Evolutionary conservation across 2,888 invertebrate genomes (phyloP).

Genomic region (Latrodectus elegans): DNA sequence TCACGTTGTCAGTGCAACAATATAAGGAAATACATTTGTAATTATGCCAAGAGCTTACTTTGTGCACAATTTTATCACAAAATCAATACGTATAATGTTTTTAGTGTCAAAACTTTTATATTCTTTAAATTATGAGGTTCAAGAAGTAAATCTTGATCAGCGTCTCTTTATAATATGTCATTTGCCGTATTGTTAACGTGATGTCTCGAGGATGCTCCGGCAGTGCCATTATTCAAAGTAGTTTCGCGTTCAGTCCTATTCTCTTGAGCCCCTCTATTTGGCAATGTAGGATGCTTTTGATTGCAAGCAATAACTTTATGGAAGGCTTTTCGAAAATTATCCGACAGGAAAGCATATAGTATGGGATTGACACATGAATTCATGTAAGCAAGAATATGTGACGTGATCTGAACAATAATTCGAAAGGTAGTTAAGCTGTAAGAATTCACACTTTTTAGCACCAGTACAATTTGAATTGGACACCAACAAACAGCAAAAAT

Average conservation of each 20-base stretch:
- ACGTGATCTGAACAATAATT: conserved; percentile 73
- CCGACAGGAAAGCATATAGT: conserved; percentile 93
- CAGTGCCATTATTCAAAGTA: conserved; percentile 48
- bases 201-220: conserved; percentile 13
- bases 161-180: conserved; percentile 55
- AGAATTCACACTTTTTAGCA: conserved; percentile 83
- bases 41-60: background rate
- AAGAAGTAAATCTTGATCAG: background rate
- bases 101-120: background rate
- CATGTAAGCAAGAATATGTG: conserved; percentile 83
- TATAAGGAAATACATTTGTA: background rate
- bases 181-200: conserved; percentile 38
- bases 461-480: conserved; percentile 88
- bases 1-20: background rate
- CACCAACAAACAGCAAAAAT: conserved; percentile 96
- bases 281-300: conserved; percentile 14
- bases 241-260: conserved; percentile 66
- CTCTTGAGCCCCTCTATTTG: conserved; percentile 26
- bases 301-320: conserved; percentile 74
- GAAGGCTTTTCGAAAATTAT: conserved; percentile 94
- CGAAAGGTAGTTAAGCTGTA: conserved; percentile 81
- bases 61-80: background rate
- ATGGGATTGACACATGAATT: conserved; percentile 97
- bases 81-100: too few relatives aligned
- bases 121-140: too few relatives aligned